Percentiles rank a stretch among this genome's conserved stretches.
Evolutionary conservation across 2,888 invertebrate species (phyloP).

Genomic region (Crocallis elinguaria): DNA sequence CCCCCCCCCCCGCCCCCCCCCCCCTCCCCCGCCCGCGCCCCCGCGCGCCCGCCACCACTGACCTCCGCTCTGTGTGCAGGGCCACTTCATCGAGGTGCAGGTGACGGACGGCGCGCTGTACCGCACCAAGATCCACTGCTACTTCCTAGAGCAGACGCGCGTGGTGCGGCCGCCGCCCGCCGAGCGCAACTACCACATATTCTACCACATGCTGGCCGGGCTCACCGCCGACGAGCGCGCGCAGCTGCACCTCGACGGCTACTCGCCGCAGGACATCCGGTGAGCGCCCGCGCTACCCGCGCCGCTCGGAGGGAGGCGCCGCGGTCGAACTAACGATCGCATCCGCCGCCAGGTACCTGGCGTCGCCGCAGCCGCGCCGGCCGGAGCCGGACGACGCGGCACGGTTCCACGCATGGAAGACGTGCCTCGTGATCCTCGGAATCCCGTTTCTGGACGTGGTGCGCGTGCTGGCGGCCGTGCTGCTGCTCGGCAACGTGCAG

Average conservation of each 20-base stretch:
- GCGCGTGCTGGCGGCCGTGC: constrained; percentile 94
- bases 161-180: constrained; percentile 93
- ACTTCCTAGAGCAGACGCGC: constrained; percentile 96
- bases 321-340: neutral
- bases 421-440: constrained; percentile 94
- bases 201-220: constrained; percentile 97
- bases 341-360: constrained; percentile 85
- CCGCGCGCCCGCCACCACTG: neutral
- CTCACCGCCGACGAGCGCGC: constrained; percentile 93
- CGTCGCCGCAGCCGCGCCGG: constrained; percentile 86
- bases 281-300: constrained; percentile 65
- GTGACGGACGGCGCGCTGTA: constrained; percentile 97
- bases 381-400: constrained; percentile 73
- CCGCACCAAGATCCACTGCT: constrained; percentile 98
- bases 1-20: neutral
- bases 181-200: constrained; percentile 98
- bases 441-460: constrained; percentile 98
- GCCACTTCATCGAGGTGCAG: constrained; percentile 98
- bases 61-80: constrained; percentile 81
- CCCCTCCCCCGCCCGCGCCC: neutral
- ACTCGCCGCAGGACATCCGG: constrained; percentile 91
- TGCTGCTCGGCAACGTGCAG: constrained; percentile 96
- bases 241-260: constrained; percentile 94
- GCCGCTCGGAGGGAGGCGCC: neutral
- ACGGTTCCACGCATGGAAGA: constrained; percentile 95